Evolutionary conservation across 2,888 invertebrate genomes (phyloP), one percentile per base, ranked within the genome.

Genomic region (Acleris laterana): DNA sequence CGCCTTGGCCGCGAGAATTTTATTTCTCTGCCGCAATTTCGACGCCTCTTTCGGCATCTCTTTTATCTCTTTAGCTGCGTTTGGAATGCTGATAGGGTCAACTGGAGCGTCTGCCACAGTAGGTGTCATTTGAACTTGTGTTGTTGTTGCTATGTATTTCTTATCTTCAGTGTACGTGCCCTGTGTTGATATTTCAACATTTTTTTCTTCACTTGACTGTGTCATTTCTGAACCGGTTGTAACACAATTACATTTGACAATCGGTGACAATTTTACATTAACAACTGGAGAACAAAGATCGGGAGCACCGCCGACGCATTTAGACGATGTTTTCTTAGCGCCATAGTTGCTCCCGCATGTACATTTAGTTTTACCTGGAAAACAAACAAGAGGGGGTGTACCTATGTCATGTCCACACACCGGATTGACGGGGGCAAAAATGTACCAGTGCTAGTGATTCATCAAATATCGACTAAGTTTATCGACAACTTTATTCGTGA

Each of bases 261-360:
- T 84, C 1, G 90, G 89, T 0, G 90, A 90, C 2, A 89, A 65
- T 58, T 87, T 86, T 64, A 82, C 78, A 32, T 74, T 82, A 9
- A 88, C 65, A 0, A 79, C 72, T 46, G 74, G 76, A 9, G 71
- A 74, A 17, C 73, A 77, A 22, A 72, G 68, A 42, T 84, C 81
- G 19, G 77, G 42, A 42, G 73, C 56, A 25, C 82, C 83, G 32
- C 87, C 88, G 0, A 88, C 80, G 67, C 87, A 87, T 78, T 89
- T 89, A 0, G 88, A 84, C 3, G 86, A 84, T 16, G 82, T 84
- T 59, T 60, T 82, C 70, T 83, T 88, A 38, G 78, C 72, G 16
- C 80, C 79, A 68, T 82, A 83, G 71, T 79, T 80, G 68, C 77
- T 73, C 50, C 51, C 68, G 17, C 67, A 72, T 48, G 63, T 63